Evolutionary conservation across 2,888 invertebrate species (phyloP), one percentile per base, ranked within the genome.

Genomic region (Nasonia oneida): DNA sequence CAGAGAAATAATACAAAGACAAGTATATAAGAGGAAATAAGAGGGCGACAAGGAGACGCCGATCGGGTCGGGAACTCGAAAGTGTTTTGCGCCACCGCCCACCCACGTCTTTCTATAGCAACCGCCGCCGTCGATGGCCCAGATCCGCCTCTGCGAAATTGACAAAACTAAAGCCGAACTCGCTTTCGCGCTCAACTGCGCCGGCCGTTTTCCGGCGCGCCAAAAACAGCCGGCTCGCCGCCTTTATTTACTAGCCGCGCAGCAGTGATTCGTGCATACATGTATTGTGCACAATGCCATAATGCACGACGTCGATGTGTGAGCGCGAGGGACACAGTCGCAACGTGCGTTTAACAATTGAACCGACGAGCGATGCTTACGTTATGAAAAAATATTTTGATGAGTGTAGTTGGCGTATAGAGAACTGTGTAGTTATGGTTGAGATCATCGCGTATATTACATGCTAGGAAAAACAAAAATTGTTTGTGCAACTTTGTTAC

Each of bases 51-150:
- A 15, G 77, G 57, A 83, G 78, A 76, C 42, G 86, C 8, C 73
- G 64, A 84, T 23, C 61, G 64, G 15, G 29, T 50, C 23, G 18
- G 37, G 33, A 57, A n/a, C 18, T 42, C 47, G 71, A 29, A 37
- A 64, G 76, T 50, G 82, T 73, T 23, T 37, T 76, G 47, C 37
- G 76, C 78, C 23, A 61, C 33, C 53, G 73, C 53, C 64, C 78
- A 53, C 83, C 83, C 83, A 83, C 83, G 77, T 50, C 47, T 81
- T 50, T 50, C 23, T 53, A 18, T 61, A n/a, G 73, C 73, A 5
- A 39, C 39, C n/a, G 42, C 47, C 23, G 33, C 1, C 33, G 67
- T 61, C 33, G 67, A 33, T 61, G 64, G 61, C 75, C 76, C 76
- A 82, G 76, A 76, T 78, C 78, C 47, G 37, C 15, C 47, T 67